Evolutionary conservation across 2,113 vertebrate species (phyloP).

Genomic region (Aix galericulata): DNA sequence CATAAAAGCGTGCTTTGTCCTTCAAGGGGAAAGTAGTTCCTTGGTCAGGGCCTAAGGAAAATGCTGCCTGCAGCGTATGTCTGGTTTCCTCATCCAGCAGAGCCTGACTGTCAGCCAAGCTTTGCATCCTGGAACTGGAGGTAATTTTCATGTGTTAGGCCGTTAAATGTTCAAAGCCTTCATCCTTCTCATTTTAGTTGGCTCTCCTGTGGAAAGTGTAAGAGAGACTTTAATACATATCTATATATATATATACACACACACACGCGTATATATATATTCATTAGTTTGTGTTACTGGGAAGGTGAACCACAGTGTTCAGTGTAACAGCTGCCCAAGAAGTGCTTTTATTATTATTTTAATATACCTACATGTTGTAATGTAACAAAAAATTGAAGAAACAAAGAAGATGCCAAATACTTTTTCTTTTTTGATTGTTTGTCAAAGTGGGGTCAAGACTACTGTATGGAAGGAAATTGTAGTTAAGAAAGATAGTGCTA

Average conservation of each 20-base stretch:
- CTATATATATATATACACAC: too few species aligned
- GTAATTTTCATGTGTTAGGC: background rate
- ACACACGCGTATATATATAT: background rate
- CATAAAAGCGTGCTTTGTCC: background rate
- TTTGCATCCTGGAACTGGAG: background rate
- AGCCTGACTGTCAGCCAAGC: background rate
- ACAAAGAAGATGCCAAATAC: background rate
- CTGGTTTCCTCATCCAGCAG: background rate
- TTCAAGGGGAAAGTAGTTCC: background rate
- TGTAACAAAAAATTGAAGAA: background rate
- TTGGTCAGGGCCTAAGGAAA: background rate
- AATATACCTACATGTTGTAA: background rate
- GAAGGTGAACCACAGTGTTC: background rate
- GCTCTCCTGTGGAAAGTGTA: background rate
- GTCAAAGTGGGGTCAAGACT: background rate
- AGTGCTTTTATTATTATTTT: background rate
- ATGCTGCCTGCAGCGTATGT: background rate
- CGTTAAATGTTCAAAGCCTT: background rate
- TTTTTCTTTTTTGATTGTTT: background rate
- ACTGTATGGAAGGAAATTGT: background rate
- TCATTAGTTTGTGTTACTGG: background rate
- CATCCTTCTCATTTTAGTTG: background rate
- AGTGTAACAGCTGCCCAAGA: background rate
- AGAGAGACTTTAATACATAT: background rate
- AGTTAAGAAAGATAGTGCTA: background rate